These are phyloP conservation scores for Lethenteron reissneri DNA, from an alignment of 2,113 vertebrate genomes.

Conservation along the genomic window DNA sequence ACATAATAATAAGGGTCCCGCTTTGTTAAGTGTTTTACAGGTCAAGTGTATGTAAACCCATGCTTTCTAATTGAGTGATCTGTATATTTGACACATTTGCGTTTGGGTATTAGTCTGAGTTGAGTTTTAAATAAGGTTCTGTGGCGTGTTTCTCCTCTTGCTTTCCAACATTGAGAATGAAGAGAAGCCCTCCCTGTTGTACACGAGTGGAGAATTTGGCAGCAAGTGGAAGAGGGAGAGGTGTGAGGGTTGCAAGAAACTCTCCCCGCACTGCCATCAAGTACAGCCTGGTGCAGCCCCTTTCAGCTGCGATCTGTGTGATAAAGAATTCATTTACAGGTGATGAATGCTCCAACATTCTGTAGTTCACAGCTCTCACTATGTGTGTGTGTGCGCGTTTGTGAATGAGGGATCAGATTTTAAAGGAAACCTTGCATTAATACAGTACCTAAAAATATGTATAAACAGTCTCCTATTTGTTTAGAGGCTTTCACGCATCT, in stretches of 20 bases:
- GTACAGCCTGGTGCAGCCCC: constrained; percentile 11
- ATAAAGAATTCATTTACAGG: constrained; percentile 14
- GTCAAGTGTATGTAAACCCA: too few species aligned
- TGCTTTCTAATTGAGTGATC: too few species aligned
- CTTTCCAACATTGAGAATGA: neutral
- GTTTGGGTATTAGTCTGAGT: constrained; percentile 11
- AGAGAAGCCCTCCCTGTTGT: neutral
- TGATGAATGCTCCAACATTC: constrained; percentile 17
- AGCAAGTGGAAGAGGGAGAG: constrained; percentile 8
- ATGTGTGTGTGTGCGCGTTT: constrained; percentile 14
- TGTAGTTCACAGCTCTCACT: constrained; percentile 14
- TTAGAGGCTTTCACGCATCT: constrained; percentile 4
- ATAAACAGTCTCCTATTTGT: constrained; percentile 8
- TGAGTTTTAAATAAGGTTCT: neutral
- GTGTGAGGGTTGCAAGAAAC: constrained; percentile 12
- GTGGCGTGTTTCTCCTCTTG: neutral
- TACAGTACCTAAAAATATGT: constrained; percentile 22
- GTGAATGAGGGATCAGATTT: constrained; percentile 20
- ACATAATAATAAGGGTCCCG: too few species aligned
- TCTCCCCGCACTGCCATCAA: constrained; percentile 11
- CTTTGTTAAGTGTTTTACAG: too few species aligned
- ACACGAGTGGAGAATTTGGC: constrained; percentile 7
- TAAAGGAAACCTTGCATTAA: constrained; percentile 21
- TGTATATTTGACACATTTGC: neutral
- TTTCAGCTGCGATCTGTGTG: constrained; percentile 12